These are phyloP conservation scores for Dolichallabes microphthalmus DNA, from an alignment of 2,113 vertebrate species.

Conservation along the genomic window DNA sequence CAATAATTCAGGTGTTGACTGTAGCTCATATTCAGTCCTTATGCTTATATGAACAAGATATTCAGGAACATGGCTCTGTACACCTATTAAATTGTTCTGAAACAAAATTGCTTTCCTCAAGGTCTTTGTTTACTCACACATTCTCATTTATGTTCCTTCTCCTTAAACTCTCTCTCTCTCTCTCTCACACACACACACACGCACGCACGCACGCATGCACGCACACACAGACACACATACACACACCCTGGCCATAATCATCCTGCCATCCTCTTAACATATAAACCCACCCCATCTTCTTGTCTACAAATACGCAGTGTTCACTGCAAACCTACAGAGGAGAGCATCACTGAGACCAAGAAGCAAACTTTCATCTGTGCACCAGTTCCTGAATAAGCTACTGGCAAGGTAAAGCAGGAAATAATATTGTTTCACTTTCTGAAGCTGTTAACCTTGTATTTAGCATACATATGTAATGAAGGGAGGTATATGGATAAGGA, in stretches of 20 bases:
- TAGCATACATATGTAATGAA: not conserved
- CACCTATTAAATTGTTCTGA: not conserved
- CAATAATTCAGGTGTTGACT: not conserved
- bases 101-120: conserved; percentile 9
- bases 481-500: not conserved
- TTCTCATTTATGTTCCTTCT: conserved; percentile 55
- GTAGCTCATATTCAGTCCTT: not conserved
- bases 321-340: conserved; percentile 46
- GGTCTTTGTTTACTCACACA: conserved; percentile 28
- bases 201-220: conserved; percentile 46
- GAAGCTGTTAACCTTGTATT: not conserved
- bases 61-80: not conserved
- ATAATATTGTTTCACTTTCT: not conserved
- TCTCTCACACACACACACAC: conserved; percentile 10
- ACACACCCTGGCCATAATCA: conserved; percentile 67
- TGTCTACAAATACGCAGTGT: conserved; percentile 70
- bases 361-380: not conserved
- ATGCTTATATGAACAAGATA: not conserved
- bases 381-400: conserved; percentile 5
- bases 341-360: conserved; percentile 38
- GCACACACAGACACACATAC: conserved; percentile 49
- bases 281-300: conserved; percentile 74
- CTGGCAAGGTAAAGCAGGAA: conserved; percentile 25
- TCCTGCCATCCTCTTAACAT: conserved; percentile 64
- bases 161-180: conserved; percentile 5